These are phyloP conservation scores for Alca torda DNA, from an alignment of 2,797 vertebrate genomes.

Conservation along the genomic window DNA sequence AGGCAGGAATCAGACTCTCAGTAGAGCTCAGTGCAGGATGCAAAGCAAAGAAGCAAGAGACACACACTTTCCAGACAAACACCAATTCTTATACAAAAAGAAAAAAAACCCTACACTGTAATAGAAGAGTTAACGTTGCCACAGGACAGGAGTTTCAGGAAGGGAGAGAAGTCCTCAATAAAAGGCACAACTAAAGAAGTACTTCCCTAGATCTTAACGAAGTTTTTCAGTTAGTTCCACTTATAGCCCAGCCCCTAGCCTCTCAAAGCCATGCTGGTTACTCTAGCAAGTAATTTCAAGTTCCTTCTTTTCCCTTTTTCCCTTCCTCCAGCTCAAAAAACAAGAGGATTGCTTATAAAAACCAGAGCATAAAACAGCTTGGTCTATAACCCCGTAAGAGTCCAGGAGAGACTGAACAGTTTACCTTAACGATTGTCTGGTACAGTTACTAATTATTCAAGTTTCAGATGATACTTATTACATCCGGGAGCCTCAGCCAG, in stretches of 20 bases:
- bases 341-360: slow-evolving; percentile 35
- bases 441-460: slow-evolving; percentile 24
- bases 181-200: slow-evolving; percentile 52
- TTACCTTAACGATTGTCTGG: slow-evolving; percentile 48
- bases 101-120: background rate
- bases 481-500: background rate
- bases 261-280: slow-evolving; percentile 9
- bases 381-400: background rate
- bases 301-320: slow-evolving; percentile 32
- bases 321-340: slow-evolving; percentile 22
- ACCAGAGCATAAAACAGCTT: background rate
- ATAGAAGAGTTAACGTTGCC: slow-evolving; percentile 12
- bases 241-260: background rate
- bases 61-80: slow-evolving; percentile 40
- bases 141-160: slow-evolving; percentile 32
- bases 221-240: background rate
- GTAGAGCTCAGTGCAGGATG: slow-evolving; percentile 61
- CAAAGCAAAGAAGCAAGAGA: slow-evolving; percentile 62
- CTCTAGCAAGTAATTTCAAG: background rate
- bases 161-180: slow-evolving; percentile 41
- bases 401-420: slow-evolving; percentile 15
- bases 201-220: slow-evolving; percentile 3
- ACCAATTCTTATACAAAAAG: slow-evolving; percentile 46
- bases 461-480: slow-evolving; percentile 2
- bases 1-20: slow-evolving; percentile 32